Evolutionary conservation across 2,797 vertebrate species (phyloP).

Genomic region (Epinephelus awoara): DNA sequence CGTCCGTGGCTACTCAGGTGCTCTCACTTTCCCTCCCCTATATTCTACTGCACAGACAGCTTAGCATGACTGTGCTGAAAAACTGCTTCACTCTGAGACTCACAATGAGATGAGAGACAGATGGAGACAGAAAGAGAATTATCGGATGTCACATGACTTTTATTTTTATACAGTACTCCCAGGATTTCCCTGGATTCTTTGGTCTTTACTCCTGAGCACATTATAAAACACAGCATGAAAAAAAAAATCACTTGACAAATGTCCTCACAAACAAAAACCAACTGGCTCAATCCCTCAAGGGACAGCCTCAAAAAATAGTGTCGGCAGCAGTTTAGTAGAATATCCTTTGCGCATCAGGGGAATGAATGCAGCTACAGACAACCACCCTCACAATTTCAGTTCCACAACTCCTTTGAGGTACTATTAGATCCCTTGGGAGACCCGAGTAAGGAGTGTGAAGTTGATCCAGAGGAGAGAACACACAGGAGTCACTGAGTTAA

Average conservation of each 20-base stretch:
- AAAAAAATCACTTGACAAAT: constrained; percentile 43
- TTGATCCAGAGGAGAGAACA: constrained; percentile 36
- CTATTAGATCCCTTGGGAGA: constrained; percentile 33
- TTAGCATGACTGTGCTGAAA: constrained; percentile 26
- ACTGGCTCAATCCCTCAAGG: constrained; percentile 33
- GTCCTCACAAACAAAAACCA: constrained; percentile 39
- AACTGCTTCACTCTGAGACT: constrained; percentile 30
- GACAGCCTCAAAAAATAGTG: constrained; percentile 41
- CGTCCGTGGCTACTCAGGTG: constrained; percentile 19
- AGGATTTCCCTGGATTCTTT: constrained; percentile 43
- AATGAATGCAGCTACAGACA: constrained; percentile 21
- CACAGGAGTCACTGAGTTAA: constrained; percentile 35
- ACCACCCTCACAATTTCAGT: constrained; percentile 15
- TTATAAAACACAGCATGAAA: constrained; percentile 47
- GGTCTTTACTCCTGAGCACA: constrained; percentile 37
- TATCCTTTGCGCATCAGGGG: constrained; percentile 27
- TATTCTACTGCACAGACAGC: constrained; percentile 7
- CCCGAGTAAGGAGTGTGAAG: constrained; percentile 34
- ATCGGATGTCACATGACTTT: constrained; percentile 44
- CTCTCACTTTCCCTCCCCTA: constrained; percentile 17
- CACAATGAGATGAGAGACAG: constrained; percentile 38
- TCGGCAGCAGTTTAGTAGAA: constrained; percentile 26
- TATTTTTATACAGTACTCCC: constrained; percentile 48
- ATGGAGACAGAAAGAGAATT: constrained; percentile 35
- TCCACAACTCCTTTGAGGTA: constrained; percentile 28